phyloP scores from a whole-genome alignment of 1,140 invertebrate genomes.

The Phymorhynchus buccinoides region DNA sequence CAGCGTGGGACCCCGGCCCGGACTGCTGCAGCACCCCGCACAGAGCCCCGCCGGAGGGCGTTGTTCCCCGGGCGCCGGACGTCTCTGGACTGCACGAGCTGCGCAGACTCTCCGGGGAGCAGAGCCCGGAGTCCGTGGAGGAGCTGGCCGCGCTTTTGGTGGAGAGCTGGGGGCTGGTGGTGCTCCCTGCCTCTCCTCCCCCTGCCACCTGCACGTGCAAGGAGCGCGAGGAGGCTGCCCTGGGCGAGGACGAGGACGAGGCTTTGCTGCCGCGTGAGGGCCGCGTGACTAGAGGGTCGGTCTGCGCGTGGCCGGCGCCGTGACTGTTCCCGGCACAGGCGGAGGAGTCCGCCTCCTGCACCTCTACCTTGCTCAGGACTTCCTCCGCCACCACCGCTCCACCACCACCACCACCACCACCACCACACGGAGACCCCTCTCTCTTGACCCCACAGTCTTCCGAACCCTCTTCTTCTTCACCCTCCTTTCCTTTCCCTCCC shows the following conservation, averaged over 20 bases:
- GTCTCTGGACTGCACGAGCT: constrained; percentile 47
- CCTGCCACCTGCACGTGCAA: constrained; percentile 37
- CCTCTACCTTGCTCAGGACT: constrained; percentile 21
- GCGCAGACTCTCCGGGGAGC: constrained; percentile 50
- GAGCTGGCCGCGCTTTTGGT: constrained; percentile 43
- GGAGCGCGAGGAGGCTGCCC: neutral
- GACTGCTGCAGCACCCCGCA: neutral
- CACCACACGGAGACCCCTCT: neutral
- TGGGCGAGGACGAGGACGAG: neutral
- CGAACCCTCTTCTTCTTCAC: neutral
- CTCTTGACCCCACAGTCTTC: neutral
- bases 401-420: neutral
- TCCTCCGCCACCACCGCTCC: neutral
- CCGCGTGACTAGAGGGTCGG: constrained; percentile 17
- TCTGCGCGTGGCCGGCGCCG: neutral
- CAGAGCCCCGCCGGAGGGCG: neutral
- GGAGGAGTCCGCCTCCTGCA: constrained; percentile 24
- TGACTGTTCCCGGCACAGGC: neutral
- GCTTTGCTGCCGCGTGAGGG: neutral
- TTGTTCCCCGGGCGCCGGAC: constrained; percentile 1
- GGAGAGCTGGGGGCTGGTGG: constrained; percentile 44
- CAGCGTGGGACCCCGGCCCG: neutral
- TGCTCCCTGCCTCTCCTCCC: constrained; percentile 15
- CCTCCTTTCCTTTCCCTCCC: neutral
- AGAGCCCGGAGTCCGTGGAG: constrained; percentile 51